A percentile compares a stretch with the other conserved stretches of the same genome.
These are phyloP conservation scores for Trochalopteron elliotii DNA, from an alignment of 2,113 vertebrate genomes.

Conservation along the genomic window DNA sequence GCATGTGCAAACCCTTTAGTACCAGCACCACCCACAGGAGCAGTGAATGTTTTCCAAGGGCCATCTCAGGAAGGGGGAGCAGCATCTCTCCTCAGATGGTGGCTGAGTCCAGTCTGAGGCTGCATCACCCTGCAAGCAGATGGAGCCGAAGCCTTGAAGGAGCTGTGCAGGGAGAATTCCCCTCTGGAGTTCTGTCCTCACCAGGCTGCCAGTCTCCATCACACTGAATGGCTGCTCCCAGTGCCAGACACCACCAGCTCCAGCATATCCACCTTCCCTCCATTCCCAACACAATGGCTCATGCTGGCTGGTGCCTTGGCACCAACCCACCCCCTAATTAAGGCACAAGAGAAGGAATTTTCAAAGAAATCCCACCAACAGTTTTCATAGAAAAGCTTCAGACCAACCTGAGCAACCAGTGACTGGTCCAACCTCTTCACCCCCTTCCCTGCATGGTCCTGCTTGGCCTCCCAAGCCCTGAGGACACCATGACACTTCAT, in stretches of 20 bases:
- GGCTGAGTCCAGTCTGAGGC: neutral
- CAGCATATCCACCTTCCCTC: neutral
- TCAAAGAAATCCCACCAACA: neutral
- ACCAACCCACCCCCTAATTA: neutral
- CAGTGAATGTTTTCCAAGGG: neutral
- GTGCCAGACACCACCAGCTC: neutral
- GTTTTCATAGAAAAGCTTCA: neutral
- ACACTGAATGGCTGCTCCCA: accelerated
- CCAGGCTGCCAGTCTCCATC: neutral
- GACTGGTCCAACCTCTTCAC: neutral
- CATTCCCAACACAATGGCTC: neutral
- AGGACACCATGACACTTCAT: accelerated
- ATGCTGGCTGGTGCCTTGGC: neutral
- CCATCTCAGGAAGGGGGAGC: accelerated
- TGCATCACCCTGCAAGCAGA: neutral
- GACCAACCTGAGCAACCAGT: neutral
- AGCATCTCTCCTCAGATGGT: neutral
- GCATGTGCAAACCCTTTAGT: neutral
- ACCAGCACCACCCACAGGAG: neutral
- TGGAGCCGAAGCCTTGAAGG: neutral
- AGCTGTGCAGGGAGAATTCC: neutral
- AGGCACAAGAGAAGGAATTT: neutral
- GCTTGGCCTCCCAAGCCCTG: neutral
- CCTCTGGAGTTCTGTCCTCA: neutral
- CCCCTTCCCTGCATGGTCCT: neutral